phyloP scores from a whole-genome alignment of 2,797 vertebrate species.

The Zalophus californianus region DNA sequence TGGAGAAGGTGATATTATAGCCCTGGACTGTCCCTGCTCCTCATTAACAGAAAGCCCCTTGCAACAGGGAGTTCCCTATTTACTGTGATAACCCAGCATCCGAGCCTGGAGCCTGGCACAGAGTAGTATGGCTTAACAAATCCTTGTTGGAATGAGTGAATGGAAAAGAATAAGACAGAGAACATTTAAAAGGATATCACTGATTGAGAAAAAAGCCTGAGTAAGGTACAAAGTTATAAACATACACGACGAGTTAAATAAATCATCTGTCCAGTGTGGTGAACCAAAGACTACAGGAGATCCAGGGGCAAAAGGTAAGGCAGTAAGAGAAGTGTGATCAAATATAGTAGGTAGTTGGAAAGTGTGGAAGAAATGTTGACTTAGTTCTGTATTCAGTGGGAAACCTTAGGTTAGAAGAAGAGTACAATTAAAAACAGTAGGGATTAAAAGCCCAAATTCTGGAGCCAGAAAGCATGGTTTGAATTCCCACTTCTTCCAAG shows the following conservation, averaged over 20 bases:
- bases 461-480: neutral
- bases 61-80: neutral
- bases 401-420: neutral
- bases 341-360: neutral
- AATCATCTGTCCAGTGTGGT: neutral
- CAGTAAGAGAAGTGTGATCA: neutral
- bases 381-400: neutral
- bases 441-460: conserved; percentile 8
- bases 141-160: neutral
- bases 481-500: neutral
- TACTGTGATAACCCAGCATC: neutral
- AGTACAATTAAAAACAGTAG: neutral
- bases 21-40: neutral
- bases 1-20: neutral
- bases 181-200: neutral
- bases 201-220: neutral
- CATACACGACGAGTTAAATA: neutral
- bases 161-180: neutral
- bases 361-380: neutral
- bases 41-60: neutral
- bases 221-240: neutral
- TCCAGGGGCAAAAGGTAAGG: neutral
- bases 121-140: neutral
- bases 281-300: neutral
- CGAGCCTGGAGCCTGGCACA: neutral